A percentile compares a stretch with the other conserved stretches of the same genome.
Conservation (phyloP, 2,888 invertebrate genomes). For the Phyllotreta cruciferae region DNA sequence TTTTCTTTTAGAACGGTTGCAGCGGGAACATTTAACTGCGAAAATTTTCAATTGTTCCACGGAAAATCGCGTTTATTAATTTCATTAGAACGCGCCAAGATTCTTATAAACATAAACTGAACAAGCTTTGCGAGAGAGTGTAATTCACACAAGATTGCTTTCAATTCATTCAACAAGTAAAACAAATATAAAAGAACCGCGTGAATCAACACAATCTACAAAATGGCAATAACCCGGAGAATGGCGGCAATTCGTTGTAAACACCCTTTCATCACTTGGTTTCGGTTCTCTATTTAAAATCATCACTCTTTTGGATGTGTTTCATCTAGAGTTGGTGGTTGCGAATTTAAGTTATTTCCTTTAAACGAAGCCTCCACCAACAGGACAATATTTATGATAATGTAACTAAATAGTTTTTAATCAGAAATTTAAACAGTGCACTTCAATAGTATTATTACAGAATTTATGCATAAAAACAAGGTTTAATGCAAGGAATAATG, state of each 20-base stretch:
- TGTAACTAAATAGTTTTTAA: background rate
- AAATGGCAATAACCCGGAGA: conserved; percentile 19
- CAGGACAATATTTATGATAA: background rate
- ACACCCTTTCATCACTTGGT: conserved; percentile 26
- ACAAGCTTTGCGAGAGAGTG: too few relatives aligned
- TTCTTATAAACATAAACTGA: too few relatives aligned
- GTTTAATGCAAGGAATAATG: too few relatives aligned
- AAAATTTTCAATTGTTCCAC: too few relatives aligned
- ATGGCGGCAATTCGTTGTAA: conserved; percentile 26
- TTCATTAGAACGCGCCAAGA: too few relatives aligned
- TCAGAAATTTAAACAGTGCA: background rate
- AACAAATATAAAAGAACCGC: conserved; percentile 16
- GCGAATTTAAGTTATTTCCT: background rate
- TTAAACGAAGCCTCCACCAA: too few relatives aligned
- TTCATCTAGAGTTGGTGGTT: conserved; percentile 32
- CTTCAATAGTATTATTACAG: too few relatives aligned
- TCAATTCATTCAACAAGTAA: conserved; percentile 18
- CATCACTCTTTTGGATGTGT: conserved; percentile 32
- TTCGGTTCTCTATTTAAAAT: conserved; percentile 28
- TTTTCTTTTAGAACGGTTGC: too few relatives aligned
- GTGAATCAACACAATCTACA: conserved; percentile 22
- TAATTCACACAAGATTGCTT: background rate
- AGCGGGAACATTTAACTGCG: too few relatives aligned
- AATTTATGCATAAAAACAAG: too few relatives aligned
- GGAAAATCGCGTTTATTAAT: too few relatives aligned